Conservation (phyloP, 2,888 invertebrate species). For the Lithophane ornitopus region DNA sequence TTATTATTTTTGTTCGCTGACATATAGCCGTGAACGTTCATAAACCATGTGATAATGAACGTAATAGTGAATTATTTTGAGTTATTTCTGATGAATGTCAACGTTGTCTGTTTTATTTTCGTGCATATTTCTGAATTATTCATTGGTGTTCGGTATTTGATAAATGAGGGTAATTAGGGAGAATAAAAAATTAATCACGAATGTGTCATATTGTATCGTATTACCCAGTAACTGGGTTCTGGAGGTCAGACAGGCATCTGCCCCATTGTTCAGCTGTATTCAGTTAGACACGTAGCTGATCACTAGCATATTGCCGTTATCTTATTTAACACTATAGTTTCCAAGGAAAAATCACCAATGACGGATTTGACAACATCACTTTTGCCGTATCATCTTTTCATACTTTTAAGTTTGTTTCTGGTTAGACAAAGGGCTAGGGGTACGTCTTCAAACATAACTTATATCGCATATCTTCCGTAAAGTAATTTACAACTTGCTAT, state of each 20-base stretch:
- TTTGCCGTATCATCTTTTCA: neutral
- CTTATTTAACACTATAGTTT: neutral
- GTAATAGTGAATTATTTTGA: conserved; percentile 45
- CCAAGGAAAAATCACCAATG: neutral
- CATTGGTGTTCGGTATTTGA: conserved; percentile 32
- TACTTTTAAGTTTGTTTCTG: neutral
- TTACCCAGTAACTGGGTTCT: neutral
- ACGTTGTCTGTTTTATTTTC: conserved; percentile 16
- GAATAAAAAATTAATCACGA: conserved; percentile 32
- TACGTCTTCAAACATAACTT: fast-evolving
- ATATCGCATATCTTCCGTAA: neutral
- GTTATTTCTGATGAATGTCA: conserved; percentile 29
- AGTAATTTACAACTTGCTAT: neutral
- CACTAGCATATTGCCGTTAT: neutral
- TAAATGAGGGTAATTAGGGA: conserved; percentile 37
- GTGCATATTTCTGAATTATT: conserved; percentile 27
- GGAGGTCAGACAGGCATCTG: neutral
- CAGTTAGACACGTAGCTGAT: neutral
- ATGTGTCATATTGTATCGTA: conserved; percentile 3
- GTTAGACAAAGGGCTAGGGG: neutral
- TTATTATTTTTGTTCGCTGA: conserved; percentile 62
- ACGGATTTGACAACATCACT: neutral
- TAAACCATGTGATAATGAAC: conserved; percentile 41
- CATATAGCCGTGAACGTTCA: conserved; percentile 26
- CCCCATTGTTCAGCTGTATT: neutral